Evolutionary conservation across 2,797 vertebrate species (phyloP).

Genomic region (Falco concolor): DNA sequence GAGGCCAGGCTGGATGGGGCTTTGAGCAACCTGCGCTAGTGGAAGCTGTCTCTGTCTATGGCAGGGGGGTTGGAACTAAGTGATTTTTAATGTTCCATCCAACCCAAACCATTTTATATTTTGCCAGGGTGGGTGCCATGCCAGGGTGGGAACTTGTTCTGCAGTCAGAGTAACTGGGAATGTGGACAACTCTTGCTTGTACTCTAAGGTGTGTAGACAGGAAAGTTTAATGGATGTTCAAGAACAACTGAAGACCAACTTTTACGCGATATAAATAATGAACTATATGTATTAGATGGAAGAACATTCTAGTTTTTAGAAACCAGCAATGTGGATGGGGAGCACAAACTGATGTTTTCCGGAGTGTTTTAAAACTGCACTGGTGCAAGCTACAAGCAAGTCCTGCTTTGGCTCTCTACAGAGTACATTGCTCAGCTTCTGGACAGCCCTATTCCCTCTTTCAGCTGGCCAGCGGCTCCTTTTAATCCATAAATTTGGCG

Average conservation of each 20-base stretch:
- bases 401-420: neutral
- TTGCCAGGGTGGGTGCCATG: neutral
- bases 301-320: neutral
- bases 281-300: neutral
- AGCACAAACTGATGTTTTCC: neutral
- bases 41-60: too few relatives aligned
- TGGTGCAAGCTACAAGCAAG: neutral
- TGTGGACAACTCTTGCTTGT: neutral
- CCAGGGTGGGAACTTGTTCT: neutral
- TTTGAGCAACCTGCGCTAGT: too few relatives aligned
- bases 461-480: neutral
- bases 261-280: neutral
- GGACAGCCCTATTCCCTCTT: neutral
- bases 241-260: neutral
- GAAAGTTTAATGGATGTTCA: neutral
- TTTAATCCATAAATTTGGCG: neutral
- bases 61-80: too few relatives aligned
- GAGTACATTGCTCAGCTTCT: neutral
- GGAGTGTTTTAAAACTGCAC: neutral
- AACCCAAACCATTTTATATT: neutral
- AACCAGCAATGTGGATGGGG: neutral
- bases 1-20: too few relatives aligned
- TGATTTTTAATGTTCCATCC: too few relatives aligned
- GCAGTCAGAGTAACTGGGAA: neutral
- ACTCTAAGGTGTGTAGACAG: neutral